Percentiles rank a stretch among this genome's conserved stretches.
These are phyloP conservation scores for Phragmatobia fuliginosa DNA, from an alignment of 2,888 invertebrate genomes.

Conservation along the genomic window DNA sequence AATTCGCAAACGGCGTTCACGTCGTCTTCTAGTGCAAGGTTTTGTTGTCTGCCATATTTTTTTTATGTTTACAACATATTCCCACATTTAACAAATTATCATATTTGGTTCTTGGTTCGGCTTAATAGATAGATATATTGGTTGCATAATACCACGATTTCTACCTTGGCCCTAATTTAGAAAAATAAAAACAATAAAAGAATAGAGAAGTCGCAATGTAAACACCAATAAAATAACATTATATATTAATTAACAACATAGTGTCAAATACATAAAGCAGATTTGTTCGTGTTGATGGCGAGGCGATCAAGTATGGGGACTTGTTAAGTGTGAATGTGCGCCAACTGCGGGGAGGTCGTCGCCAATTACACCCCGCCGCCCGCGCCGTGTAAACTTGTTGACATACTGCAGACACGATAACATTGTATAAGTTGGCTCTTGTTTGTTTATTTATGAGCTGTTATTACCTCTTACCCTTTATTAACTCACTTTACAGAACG, in stretches of 20 bases:
- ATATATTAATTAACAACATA: constrained; percentile 3
- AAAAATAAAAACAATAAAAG: background rate
- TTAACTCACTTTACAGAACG: background rate
- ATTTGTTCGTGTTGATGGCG: constrained; percentile 1
- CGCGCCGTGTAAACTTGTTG: background rate
- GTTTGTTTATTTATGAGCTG: constrained; percentile 12
- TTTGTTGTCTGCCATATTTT: background rate
- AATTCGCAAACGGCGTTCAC: background rate
- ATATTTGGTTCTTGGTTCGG: too few relatives aligned
- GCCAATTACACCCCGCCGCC: background rate
- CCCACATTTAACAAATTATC: too few relatives aligned
- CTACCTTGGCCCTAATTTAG: background rate
- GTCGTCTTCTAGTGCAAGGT: background rate
- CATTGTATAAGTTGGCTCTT: background rate
- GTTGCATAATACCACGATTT: too few relatives aligned
- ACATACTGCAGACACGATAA: constrained; percentile 8
- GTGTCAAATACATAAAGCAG: background rate
- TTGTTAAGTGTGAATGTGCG: background rate
- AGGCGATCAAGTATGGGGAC: background rate
- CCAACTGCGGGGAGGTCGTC: background rate
- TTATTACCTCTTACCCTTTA: constrained; percentile 6
- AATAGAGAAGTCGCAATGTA: background rate
- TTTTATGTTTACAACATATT: background rate
- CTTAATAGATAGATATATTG: too few relatives aligned
- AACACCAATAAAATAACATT: background rate